Conservation (phyloP, 2,113 vertebrate genomes). For the Paralichthys olivaceus region DNA sequence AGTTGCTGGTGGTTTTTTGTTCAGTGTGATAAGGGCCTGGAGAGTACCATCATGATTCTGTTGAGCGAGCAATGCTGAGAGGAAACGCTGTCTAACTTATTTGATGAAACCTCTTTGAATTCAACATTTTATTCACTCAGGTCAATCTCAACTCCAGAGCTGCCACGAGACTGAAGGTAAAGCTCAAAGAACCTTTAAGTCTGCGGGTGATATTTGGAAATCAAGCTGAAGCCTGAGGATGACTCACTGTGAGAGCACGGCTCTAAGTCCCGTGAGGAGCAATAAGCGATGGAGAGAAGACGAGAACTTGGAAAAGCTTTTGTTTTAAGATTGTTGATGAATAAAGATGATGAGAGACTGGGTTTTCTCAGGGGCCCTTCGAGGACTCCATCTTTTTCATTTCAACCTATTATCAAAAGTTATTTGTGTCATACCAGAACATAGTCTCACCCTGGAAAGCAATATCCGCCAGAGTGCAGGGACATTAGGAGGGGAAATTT, state of each 20-base stretch:
- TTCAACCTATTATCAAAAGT: conserved; percentile 43
- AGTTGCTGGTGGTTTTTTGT: neutral
- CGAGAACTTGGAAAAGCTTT: conserved; percentile 50
- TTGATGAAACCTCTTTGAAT: conserved; percentile 20
- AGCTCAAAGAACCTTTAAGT: conserved; percentile 50
- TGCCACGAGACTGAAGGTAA: conserved; percentile 49
- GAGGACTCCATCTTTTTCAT: conserved; percentile 37
- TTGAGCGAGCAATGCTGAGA: conserved; percentile 11
- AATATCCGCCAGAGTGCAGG: conserved; percentile 58
- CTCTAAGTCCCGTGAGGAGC: conserved; percentile 40
- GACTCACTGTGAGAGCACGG: conserved; percentile 48
- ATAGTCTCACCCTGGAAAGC: conserved; percentile 39
- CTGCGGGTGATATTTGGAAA: conserved; percentile 58
- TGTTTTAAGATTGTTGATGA: conserved; percentile 39
- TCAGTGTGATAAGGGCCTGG: neutral
- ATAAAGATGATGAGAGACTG: conserved; percentile 23
- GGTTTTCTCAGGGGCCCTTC: conserved; percentile 41
- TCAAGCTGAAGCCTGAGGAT: conserved; percentile 39
- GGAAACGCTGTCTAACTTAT: conserved; percentile 18
- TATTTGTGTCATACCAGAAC: conserved; percentile 46
- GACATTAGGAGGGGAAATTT: conserved; percentile 45
- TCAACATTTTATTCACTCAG: conserved; percentile 26
- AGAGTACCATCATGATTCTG: neutral
- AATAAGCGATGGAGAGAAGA: conserved; percentile 35
- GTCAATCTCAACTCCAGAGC: conserved; percentile 21